A percentile compares a stretch with the other conserved stretches of the same genome.
Conservation (phyloP, 1,140 invertebrate genomes). For the Xylocopa sonorina region DNA sequence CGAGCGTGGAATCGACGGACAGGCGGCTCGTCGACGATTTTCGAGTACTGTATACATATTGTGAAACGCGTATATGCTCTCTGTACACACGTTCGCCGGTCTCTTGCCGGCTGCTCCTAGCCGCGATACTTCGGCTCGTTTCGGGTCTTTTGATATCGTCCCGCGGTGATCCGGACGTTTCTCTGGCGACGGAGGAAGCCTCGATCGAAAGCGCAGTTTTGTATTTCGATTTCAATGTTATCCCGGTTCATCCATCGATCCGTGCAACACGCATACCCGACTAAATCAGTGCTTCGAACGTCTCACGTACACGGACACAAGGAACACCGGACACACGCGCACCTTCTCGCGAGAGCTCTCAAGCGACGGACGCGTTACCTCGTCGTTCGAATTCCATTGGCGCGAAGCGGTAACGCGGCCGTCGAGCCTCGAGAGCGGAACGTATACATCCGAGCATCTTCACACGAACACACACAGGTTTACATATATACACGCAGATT, state of each 20-base stretch:
- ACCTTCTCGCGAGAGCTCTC: background rate
- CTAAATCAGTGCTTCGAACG: background rate
- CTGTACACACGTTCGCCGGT: conserved; percentile 30
- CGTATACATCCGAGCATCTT: background rate
- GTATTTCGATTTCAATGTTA: conserved; percentile 31
- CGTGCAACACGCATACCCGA: background rate
- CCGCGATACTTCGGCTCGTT: conserved; percentile 35
- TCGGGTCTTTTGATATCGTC: conserved; percentile 42
- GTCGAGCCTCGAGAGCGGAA: background rate
- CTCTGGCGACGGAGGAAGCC: conserved; percentile 33
- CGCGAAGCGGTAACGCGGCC: background rate
- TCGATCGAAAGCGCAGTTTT: conserved; percentile 29
- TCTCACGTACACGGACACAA: background rate
- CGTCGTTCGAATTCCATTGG: background rate
- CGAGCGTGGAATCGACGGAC: conserved; percentile 5
- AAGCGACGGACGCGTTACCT: background rate
- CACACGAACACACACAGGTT: background rate
- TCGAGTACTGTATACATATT: conserved; percentile 48
- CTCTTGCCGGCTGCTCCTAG: conserved; percentile 27
- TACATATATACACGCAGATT: conserved; percentile 25
- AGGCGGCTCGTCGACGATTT: background rate
- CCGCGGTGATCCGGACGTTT: conserved; percentile 3
- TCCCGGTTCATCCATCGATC: background rate
- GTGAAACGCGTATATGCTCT: conserved; percentile 35
- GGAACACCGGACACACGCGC: too few species aligned